Base-by-base conservation (phyloP, 2,797 vertebrate species). In the Nannoperca obscura region DNA sequence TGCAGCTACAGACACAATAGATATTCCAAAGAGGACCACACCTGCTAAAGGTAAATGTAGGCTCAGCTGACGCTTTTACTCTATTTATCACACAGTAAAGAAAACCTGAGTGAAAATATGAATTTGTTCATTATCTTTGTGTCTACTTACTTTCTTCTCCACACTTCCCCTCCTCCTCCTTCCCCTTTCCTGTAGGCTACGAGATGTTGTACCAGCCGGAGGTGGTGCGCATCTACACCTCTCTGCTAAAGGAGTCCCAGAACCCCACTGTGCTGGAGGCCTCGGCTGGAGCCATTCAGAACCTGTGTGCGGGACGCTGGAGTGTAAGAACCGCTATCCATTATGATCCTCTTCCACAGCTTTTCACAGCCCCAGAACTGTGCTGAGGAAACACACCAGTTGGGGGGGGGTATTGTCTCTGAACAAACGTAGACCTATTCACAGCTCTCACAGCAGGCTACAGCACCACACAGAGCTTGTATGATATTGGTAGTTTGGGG, bases 181-280 rank as follows among this genome's bases (percentile, higher is more conserved):
- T 9, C 36, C 36, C 40, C 11, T 32, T 38, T 49, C 72, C 54
- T 74, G 14, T 53, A 99, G 98, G 98, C 80, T 99, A 97, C 0
- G 98, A 99, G 90, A 94, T 99, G 61, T 90, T 99, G 76, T 99
- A 95, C 91, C 98, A 99, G 91, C 98, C 97, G 0, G 97, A 99
- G 77, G 96, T 99, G 76, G 96, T 99, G 63, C 96, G 97, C 68
- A 94, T 98, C 82, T 99, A 99, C 89, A 97, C 96, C 71, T 98
- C 97, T 1, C 95, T 99, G 49, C 93, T 99, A 3, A 98, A 96
- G 89, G 97, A 97, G 74, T 97, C 96, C 76, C 96, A 95, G 91
- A 98, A 97, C 64, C 95, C 96, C 2, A 95, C 96, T 0, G 97
- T 99, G 85, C 90, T 99, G 44, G 98, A 99, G 89, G 98, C 98